These are phyloP conservation scores for Hydrozoanthus gracilis DNA, from an alignment of 92 coral and sea anemone species.

Conservation along the genomic window DNA sequence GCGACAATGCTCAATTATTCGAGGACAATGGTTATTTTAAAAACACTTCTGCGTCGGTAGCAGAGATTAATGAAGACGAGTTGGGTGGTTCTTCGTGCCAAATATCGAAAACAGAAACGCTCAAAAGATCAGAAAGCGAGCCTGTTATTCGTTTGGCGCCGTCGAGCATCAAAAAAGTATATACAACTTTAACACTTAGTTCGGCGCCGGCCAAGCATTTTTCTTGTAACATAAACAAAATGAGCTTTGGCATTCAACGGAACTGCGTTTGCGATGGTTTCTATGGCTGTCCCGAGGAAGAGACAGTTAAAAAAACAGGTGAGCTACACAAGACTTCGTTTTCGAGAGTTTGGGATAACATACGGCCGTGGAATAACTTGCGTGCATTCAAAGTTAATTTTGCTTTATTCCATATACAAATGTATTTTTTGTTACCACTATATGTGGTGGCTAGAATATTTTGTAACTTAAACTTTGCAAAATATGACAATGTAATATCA, in stretches of 20 bases:
- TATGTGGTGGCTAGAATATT: not conserved
- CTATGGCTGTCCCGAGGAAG: constrained; percentile 43
- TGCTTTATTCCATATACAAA: not conserved
- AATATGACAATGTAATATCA: not conserved
- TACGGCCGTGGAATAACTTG: too few species aligned
- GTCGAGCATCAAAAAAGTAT: not conserved
- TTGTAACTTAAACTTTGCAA: not conserved
- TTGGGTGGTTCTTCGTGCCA: constrained; percentile 5
- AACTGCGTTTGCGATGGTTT: constrained; percentile 34
- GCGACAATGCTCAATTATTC: constrained; percentile 19
- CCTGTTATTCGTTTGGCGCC: constrained; percentile 26
- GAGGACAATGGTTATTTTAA: constrained; percentile 40
- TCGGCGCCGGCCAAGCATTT: constrained; percentile 40
- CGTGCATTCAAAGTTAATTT: not conserved
- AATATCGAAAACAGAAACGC: not conserved
- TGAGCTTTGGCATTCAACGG: constrained; percentile 37
- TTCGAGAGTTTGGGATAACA: not conserved
- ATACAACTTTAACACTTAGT: constrained; percentile 34
- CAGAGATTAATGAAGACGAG: not conserved
- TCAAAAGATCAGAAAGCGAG: constrained; percentile 44
- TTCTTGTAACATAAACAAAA: constrained; percentile 45
- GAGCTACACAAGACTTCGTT: not conserved
- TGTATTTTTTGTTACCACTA: not conserved
- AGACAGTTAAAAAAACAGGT: constrained; percentile 38
- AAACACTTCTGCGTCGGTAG: constrained; percentile 36